Evolutionary conservation across 2,888 invertebrate species (phyloP), one percentile per base, ranked within the genome.

Genomic region (Frankliniella intonsa): DNA sequence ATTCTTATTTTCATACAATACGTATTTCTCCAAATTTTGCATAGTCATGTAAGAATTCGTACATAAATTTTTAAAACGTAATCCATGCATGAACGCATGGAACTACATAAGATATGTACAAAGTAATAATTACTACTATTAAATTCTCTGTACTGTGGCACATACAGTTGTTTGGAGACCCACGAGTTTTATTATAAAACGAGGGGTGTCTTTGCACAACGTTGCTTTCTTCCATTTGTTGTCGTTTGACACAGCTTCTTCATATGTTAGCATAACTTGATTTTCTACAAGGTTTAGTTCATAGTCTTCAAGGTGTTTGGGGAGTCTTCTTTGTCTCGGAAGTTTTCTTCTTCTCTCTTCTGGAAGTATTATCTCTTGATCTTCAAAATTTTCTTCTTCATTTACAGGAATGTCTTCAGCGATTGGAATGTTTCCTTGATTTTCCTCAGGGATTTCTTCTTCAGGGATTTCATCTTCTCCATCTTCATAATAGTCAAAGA

Each of bases 221-320:
- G n/a, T 81, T 80, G 81, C 83, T 49, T 76, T 76, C 49, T 62
- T 50, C 83, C 83, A 83, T 80, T 80, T 81, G 17, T 82, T 81
- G 27, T 82, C 83, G 80, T 81, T 69, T 49, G 76, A 51, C 25
- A 80, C 49, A 50, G 82, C 83, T 27, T 82, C 83, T 80, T 82
- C 27, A 82, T 82, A 82, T 3, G 83, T 82, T 3, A 83, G 80
- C 25, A 83, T 62, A 65, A 80, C 81, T 50, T 65, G 27, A 69
- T 83, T 81, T 76, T 83, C 55, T 8, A 55, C 55, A 55, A 55
- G 55, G 55, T 55, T 55, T 55, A 55, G 9, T 55, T 55, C 55
- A 8, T 17, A 55, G 55, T 55, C 55, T 55, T 55, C 9, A 55
- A 55, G 55, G 9, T 55, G 55, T 55, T 55, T 55, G 9, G 55